These are phyloP conservation scores for Todiramphus saurophagus DNA, from an alignment of 2,113 vertebrate species.

Conservation along the genomic window DNA sequence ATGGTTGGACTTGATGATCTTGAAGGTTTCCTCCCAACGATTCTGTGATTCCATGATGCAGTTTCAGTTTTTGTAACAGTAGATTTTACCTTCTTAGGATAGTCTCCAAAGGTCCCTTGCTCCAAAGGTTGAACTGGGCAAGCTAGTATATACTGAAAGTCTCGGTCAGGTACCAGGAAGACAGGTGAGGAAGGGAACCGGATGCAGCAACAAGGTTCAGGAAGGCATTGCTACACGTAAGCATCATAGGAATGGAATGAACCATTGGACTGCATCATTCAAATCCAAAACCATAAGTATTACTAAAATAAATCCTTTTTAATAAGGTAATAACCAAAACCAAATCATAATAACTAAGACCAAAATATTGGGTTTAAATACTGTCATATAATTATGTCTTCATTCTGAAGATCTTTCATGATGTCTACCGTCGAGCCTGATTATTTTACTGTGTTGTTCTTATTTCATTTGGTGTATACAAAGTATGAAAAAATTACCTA, in stretches of 20 bases:
- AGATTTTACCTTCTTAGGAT: background rate
- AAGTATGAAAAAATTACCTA: background rate
- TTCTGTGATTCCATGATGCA: background rate
- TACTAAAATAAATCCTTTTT: background rate
- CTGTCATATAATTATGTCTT: background rate
- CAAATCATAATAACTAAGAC: background rate
- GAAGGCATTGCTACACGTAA: background rate
- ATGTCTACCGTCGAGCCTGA: rapidly evolving
- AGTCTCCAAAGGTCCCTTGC: background rate
- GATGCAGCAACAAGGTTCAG: background rate
- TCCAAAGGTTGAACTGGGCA: background rate
- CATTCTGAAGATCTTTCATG: background rate
- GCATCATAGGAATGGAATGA: background rate
- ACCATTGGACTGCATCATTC: background rate
- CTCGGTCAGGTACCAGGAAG: background rate
- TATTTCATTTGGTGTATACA: background rate
- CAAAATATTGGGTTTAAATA: background rate
- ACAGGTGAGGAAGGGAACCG: background rate
- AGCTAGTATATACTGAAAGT: background rate
- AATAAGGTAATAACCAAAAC: background rate
- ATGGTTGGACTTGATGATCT: background rate
- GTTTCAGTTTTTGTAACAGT: background rate
- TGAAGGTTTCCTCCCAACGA: background rate
- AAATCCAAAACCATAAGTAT: background rate
- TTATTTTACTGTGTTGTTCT: background rate